These are phyloP conservation scores for Machimus rusticus DNA, from an alignment of 2,888 invertebrate genomes.

Conservation along the genomic window DNA sequence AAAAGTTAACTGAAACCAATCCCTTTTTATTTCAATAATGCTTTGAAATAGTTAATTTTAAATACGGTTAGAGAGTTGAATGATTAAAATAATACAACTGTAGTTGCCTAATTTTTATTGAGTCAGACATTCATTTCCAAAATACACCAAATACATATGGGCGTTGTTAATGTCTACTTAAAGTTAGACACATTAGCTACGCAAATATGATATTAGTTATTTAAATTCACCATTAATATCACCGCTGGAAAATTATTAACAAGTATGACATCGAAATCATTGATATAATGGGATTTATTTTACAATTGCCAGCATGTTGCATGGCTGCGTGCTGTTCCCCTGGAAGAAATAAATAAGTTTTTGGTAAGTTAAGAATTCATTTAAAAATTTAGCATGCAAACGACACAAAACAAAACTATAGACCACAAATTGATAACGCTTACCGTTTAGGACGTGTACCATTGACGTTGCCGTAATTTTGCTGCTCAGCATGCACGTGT, in stretches of 20 bases:
- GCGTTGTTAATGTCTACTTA: neutral
- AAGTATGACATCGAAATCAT: slow-evolving; percentile 57
- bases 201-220: slow-evolving; percentile 32
- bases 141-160: neutral
- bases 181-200: slow-evolving; percentile 13
- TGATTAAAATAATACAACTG: neutral
- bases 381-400: too few relatives aligned
- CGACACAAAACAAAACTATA: neutral
- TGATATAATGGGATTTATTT: slow-evolving; percentile 53
- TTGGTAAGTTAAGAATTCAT: too few relatives aligned
- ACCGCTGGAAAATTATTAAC: slow-evolving; percentile 50
- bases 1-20: neutral
- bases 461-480: slow-evolving; percentile 75
- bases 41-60: neutral
- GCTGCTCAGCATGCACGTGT: slow-evolving; percentile 77
- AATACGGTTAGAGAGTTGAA: neutral
- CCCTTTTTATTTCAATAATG: neutral
- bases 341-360: slow-evolving; percentile 47
- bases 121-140: neutral
- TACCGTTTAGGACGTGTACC: slow-evolving; percentile 82
- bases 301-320: slow-evolving; percentile 59
- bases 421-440: slow-evolving; percentile 39
- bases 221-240: slow-evolving; percentile 44
- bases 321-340: slow-evolving; percentile 63
- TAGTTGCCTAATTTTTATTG: neutral